Percentiles rank a stretch among this genome's conserved stretches.
Evolutionary conservation across 2,113 vertebrate genomes (phyloP).

Genomic region (Cyprinodon variegatus): DNA sequence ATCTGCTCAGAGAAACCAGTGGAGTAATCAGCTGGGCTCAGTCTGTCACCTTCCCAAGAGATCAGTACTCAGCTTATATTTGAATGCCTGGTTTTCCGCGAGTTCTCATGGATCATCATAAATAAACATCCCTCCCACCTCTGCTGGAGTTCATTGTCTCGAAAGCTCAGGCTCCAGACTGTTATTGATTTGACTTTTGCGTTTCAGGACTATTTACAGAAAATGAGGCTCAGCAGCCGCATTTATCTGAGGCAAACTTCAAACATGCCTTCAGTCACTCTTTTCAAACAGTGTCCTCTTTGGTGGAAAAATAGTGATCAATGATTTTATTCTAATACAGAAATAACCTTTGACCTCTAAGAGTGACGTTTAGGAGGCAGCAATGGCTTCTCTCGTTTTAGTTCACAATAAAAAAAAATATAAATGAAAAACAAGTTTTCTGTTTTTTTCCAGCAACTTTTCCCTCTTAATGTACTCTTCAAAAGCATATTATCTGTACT

Average conservation of each 20-base stretch:
- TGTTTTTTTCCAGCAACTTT: neutral
- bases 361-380: conserved; percentile 22
- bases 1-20: conserved; percentile 2
- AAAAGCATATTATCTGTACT: too few relatives aligned
- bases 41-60: neutral
- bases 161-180: conserved; percentile 1
- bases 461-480: too few relatives aligned
- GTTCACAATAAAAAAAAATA: too few relatives aligned
- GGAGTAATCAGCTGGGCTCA: conserved; percentile 33
- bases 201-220: neutral
- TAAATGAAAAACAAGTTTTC: neutral
- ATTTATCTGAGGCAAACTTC: neutral
- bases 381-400: neutral
- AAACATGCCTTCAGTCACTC: neutral
- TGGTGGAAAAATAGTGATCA: neutral
- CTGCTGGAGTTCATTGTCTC: neutral
- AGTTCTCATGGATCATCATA: conserved; percentile 24
- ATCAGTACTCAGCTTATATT: conserved; percentile 30
- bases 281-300: neutral
- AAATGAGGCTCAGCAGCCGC: conserved; percentile 1
- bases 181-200: neutral
- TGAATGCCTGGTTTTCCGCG: conserved; percentile 25
- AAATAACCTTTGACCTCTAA: neutral
- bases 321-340: neutral
- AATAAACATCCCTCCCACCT: conserved; percentile 5